A percentile compares a stretch with the other conserved stretches of the same genome.
phyloP scores from a whole-genome alignment of 2,797 vertebrate genomes.

The Rhinophrynus dorsalis region DNA sequence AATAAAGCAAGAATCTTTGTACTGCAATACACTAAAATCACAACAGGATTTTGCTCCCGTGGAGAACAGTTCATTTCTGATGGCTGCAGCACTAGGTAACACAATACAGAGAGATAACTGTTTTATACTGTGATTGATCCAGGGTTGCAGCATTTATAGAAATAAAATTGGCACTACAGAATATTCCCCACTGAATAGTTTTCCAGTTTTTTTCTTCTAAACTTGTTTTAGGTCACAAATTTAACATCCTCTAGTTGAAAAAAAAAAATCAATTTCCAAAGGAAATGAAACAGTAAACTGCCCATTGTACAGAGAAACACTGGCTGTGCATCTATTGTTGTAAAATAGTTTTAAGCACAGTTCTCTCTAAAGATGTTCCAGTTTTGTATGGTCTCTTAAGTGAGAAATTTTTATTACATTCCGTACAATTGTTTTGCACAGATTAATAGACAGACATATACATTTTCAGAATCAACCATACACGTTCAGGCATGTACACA shows the following conservation, averaged over 20 bases:
- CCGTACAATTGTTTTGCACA: conserved; percentile 18
- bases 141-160: conserved; percentile 10
- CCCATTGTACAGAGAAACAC: conserved; percentile 34
- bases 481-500: neutral
- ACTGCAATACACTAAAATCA: conserved; percentile 22
- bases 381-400: neutral
- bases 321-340: conserved; percentile 26
- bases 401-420: neutral
- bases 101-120: conserved; percentile 12
- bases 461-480: neutral
- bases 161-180: conserved; percentile 27
- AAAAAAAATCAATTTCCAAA: conserved; percentile 39
- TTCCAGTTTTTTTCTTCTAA: conserved; percentile 4
- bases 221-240: conserved; percentile 33
- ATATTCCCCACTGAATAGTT: conserved; percentile 27
- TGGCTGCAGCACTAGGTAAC: conserved; percentile 18
- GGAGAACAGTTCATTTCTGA: neutral
- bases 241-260: conserved; percentile 26
- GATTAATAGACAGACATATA: neutral
- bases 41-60: conserved; percentile 4
- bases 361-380: conserved; percentile 5
- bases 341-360: conserved; percentile 14
- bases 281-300: conserved; percentile 30
- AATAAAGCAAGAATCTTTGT: conserved; percentile 15
- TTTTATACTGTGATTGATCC: conserved; percentile 29